Base-by-base conservation (phyloP, 2,888 invertebrate species). In the Aleiodes testaceus region DNA sequence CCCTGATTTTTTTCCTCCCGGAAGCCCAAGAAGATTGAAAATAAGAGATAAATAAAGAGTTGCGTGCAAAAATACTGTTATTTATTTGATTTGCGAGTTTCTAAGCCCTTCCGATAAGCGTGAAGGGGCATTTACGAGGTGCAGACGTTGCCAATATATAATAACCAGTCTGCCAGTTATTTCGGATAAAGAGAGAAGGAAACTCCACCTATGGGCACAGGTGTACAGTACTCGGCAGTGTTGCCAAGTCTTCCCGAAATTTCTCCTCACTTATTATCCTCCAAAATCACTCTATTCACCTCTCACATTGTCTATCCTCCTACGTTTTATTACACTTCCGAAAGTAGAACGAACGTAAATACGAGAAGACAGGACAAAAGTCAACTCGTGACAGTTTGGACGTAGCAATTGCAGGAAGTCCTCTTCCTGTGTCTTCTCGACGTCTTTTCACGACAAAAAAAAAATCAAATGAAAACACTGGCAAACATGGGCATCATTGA, bases 381-480 rank as follows among this genome's bases (percentile, higher is more conserved):
- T 45, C 44, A 69, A n/a, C 64, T 36, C 50, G 36, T 61, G 74
- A 74, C 76, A 74, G 70, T 76, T 76, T 69, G 71, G 70, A 74
- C 68, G 65, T 45, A 65, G 75, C 73, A 77, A 79, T 79, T 77
- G 77, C 78, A 79, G 77, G 77, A 78, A 78, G 75, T 74, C 70
- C 52, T 73, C 76, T 77, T 78, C 77, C 78, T 78, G 77, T 64
- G 69, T 59, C 66, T 70, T 52, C 72, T 55, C 63, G 1, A 61
- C 44, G 36, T 45, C 30, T 44, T 74, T 69, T 67, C 66, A 64
- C 65, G 45, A 53, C 59, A 61, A 66, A 64, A 61, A 49, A 49
- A 63, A 61, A 59, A 55, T 26, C 5, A 55, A 59, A 63, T 45
- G 14, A 55, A 49, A 49, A 49, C 49, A 49, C 14, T 36, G 0